Base-by-base conservation (phyloP, 2,888 invertebrate genomes). In the Matsumyia berberina region DNA sequence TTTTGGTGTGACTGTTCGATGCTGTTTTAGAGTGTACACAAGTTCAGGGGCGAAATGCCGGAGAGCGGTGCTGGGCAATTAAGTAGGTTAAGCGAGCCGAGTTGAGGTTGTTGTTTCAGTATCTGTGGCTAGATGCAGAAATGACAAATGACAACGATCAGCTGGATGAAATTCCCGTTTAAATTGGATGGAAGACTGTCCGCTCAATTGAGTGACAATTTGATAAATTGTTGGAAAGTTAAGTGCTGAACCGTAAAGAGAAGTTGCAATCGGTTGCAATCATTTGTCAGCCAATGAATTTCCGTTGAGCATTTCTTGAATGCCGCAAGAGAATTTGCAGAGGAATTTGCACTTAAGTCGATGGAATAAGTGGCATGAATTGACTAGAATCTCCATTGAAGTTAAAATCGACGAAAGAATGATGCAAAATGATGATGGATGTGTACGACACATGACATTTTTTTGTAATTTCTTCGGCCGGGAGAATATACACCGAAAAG, bases 191-290 rank as follows among this genome's bases (percentile, higher is more conserved):
- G 12, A 7, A 15, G 24, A 31, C 19, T 29, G 8, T 29, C 9
- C 5, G 17, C 35, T 11, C 46, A 58, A 15, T 39, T 39, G 29
- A 37, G 35, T 44, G 12, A 31, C 37, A 49, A 29, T 53, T 72
- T 33, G 70, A 64, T 15, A 39, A 79, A 79, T 79, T 66, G 57
- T n/a, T 42, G 57, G 57, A 72, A 55, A 69, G 31, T 55, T 74
- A n/a, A 66, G n/a, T 35, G 73, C 5, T 60, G 58, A 60, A 60
- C 58, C 29, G 35, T n/a, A 2, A n/a, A 11, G n/a, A n/a, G 11
- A 46, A 46, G 29, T 31, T 31, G 29, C 29, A 0, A 12, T 24
- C 24, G 24, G n/a, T 24, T 24, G 24, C 24, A 24, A 24, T 29
- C 12, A 12, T 51, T 51, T 29, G 29, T 4, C 17, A 46, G 46